Conservation (phyloP, 2,888 invertebrate species). For the Trachelus tabidus region DNA sequence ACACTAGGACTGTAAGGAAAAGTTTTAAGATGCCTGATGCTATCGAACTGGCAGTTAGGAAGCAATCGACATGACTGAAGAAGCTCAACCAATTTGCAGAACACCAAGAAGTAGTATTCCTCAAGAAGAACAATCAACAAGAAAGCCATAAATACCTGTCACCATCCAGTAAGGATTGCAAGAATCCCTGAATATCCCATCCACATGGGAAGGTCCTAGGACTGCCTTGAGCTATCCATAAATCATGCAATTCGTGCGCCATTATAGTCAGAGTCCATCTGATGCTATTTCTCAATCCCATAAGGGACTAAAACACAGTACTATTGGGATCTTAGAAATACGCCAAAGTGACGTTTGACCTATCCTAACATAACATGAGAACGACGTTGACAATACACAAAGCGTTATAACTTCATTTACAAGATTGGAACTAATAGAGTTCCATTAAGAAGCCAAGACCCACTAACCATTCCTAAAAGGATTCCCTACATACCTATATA, state of each 20-base stretch:
- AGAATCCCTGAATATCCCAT: neutral
- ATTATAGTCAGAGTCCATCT: constrained; percentile 28
- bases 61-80: neutral
- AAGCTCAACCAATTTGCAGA: neutral
- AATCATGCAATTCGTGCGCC: constrained; percentile 35
- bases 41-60: neutral
- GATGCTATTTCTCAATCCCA: neutral
- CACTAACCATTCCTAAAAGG: neutral
- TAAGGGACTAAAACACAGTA: neutral
- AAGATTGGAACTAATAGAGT: neutral
- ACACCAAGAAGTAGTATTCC: neutral
- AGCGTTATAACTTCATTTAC: neutral
- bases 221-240: constrained; percentile 23
- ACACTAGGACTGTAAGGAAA: too few species aligned
- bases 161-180: neutral
- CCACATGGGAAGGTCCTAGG: neutral
- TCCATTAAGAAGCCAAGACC: neutral
- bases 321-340: neutral
- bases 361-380: neutral
- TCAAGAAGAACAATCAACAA: neutral
- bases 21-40: neutral
- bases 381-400: neutral
- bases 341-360: neutral
- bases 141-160: neutral
- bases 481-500: neutral